Base-by-base conservation (phyloP, 2,113 vertebrate species). In the Sclerurus mexicanus region DNA sequence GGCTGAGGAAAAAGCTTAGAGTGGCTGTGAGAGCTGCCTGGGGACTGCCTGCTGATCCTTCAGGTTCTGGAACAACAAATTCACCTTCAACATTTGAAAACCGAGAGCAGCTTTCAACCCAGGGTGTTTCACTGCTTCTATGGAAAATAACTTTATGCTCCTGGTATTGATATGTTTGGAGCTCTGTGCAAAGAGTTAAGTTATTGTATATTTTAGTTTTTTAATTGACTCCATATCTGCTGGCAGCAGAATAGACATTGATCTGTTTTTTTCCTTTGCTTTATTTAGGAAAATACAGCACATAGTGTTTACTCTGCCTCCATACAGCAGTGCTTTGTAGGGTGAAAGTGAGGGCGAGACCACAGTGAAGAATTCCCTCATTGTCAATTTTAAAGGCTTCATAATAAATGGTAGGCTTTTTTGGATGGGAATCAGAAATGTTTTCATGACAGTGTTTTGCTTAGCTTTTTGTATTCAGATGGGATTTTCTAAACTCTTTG, bases 121-220 rank as follows among this genome's bases (percentile, higher is more conserved):
- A 37, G 80, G 42, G 67, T 47, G n/a, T 81, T 87, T 58, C 77
- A 67, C 1, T 6, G 44, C 74, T 89, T 60, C 68, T 74, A 27
- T n/a, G 69, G 90, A 90, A 95, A 93, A 81, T 79, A 80, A 35
- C 67, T 40, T 62, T 49, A 15, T 64, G 19, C 56, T 94, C 64
- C 20, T n/a, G 10, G 40, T 96, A 96, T 96, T 93, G 92, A 92
- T 96, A 89, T 94, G 85, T 85, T 82, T 94, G 90, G 90, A 95
- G 64, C 44, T 87, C 89, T 93, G 73, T 93, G 80, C 79, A 95
- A 96, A 97, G 96, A 94, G 96, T 97, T 97, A 97, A 97, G 93
- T 97, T 96, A 97, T 97, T 97, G 96, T 97, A 96, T 96, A 96
- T 96, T 97, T 97, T 95, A 87, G 80, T 96, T 96, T 96, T 97